Base-by-base conservation (phyloP, 2,113 vertebrate genomes). In the Ivindomyrus marchei region DNA sequence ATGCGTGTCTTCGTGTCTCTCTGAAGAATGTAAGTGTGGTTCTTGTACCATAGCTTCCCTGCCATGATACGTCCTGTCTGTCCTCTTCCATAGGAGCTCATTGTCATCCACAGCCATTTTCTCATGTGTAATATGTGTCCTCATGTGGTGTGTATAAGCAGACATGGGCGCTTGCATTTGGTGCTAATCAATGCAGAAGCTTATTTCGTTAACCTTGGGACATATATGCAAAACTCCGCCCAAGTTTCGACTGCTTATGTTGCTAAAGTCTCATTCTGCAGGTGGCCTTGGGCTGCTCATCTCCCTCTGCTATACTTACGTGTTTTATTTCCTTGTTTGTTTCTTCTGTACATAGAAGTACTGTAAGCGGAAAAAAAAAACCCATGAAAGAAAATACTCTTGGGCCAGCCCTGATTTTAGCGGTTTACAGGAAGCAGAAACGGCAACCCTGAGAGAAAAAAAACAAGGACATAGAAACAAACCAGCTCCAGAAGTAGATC, bases 401-500 rank as follows among this genome's bases (percentile, higher is more conserved):
- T 8, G 21, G 52, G 8, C 52, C 91, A 92, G 94, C 93, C 93
- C 93, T 91, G 93, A 92, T 92, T 89, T 91, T 86, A 91, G 85
- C 53, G 80, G 58, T 89, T 89, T 87, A 95, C 94, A 42, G 95
- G 93, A 92, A 92, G 93, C 95, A 93, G 91, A 74, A 94, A 94
- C 5, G 6, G 15, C 9, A 42, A 80, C 74, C 36, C 42, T 85
- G 45, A 24, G 45, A 24, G 45, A 47, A 45, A 24, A 42, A 77
- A 36, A 39, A 27, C 62, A 27, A n/a, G 70, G 31, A 84, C 42
- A 84, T n/a, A 21, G 94, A 94, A 62, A 93, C 92, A 17, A 4
- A 74, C 4, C 74, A 39, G 92, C 94, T 92, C 53, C 70, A 90
- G 94, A 94, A 19, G 50, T 36, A 36, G 27, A 52, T 53, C 88